A percentile compares a stretch with the other conserved stretches of the same genome.
phyloP scores from a whole-genome alignment of 2,888 invertebrate species.

The Maniola hyperantus region DNA sequence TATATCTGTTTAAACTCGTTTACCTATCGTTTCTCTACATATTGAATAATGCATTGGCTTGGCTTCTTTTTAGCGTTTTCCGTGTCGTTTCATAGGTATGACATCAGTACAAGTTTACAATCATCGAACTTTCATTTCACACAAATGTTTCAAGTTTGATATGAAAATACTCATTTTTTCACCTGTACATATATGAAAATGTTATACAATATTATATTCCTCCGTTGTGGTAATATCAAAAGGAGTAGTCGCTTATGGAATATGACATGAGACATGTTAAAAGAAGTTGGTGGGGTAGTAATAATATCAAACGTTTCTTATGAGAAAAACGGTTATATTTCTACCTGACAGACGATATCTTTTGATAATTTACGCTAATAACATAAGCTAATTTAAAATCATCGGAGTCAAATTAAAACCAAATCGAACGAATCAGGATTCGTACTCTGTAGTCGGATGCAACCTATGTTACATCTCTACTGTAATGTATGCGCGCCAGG shows the following conservation, averaged over 20 bases:
- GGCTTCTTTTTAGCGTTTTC: too few relatives aligned
- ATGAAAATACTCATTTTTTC: too few relatives aligned
- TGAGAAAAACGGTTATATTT: not conserved
- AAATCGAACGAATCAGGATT: not conserved
- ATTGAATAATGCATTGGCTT: too few relatives aligned
- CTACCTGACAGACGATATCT: not conserved
- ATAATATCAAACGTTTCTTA: not conserved
- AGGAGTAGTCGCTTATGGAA: not conserved
- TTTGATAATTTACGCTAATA: not conserved
- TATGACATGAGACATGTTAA: slow-evolving; percentile 9
- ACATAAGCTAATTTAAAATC: not conserved
- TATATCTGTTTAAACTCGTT: too few relatives aligned
- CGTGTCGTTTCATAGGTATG: too few relatives aligned
- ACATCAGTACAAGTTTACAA: too few relatives aligned
- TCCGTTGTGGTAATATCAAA: too few relatives aligned
- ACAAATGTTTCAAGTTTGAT: too few relatives aligned
- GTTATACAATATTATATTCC: too few relatives aligned
- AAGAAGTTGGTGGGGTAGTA: not conserved
- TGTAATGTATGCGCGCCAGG: slow-evolving; percentile 78
- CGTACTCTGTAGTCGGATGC: slow-evolving; percentile 11
- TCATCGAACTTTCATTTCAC: too few relatives aligned
- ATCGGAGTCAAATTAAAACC: not conserved
- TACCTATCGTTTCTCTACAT: too few relatives aligned
- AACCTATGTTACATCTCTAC: slow-evolving; percentile 34
- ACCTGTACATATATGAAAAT: not conserved